A percentile compares a stretch with the other conserved stretches of the same genome.
Conservation (phyloP, 2,113 vertebrate species). For the Bambusicola thoracicus region DNA sequence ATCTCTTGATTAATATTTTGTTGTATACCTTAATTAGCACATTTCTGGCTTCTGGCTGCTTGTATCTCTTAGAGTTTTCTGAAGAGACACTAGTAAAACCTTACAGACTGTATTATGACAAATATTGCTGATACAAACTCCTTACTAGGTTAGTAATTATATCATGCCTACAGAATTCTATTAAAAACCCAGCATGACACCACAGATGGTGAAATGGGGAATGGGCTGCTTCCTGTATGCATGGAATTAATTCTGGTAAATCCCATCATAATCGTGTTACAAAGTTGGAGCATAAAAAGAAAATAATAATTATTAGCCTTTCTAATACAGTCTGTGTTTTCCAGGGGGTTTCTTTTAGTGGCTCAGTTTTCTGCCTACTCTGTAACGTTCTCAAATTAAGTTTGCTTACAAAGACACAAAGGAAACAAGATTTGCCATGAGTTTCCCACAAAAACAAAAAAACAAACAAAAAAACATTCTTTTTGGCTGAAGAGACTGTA, state of each 20-base stretch:
- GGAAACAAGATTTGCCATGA: background rate
- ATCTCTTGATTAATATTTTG: constrained; percentile 65
- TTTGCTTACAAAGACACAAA: constrained; percentile 30
- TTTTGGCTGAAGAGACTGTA: background rate
- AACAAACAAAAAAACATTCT: background rate
- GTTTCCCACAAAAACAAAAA: background rate
- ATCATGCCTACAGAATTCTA: constrained; percentile 42
- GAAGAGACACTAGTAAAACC: constrained; percentile 39
- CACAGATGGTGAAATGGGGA: constrained; percentile 21
- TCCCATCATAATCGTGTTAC: constrained; percentile 18
- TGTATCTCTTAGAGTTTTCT: constrained; percentile 17
- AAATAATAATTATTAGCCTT: constrained; percentile 38
- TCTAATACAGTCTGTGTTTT: constrained; percentile 32
- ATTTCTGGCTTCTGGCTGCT: constrained; percentile 47
- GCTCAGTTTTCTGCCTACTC: constrained; percentile 24
- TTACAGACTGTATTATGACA: constrained; percentile 30
- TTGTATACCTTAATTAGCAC: constrained; percentile 56
- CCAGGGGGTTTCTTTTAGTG: constrained; percentile 39
- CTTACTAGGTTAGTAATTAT: constrained; percentile 39
- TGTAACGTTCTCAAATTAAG: background rate
- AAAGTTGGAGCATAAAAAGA: constrained; percentile 36
- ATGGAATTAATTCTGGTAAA: constrained; percentile 31
- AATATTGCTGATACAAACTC: background rate
- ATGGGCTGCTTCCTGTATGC: constrained; percentile 25
- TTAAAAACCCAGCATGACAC: constrained; percentile 49